A percentile compares a stretch with the other conserved stretches of the same genome.
These are phyloP conservation scores for Sphecodes monilicornis DNA, from an alignment of 2,888 invertebrate species.

Conservation along the genomic window DNA sequence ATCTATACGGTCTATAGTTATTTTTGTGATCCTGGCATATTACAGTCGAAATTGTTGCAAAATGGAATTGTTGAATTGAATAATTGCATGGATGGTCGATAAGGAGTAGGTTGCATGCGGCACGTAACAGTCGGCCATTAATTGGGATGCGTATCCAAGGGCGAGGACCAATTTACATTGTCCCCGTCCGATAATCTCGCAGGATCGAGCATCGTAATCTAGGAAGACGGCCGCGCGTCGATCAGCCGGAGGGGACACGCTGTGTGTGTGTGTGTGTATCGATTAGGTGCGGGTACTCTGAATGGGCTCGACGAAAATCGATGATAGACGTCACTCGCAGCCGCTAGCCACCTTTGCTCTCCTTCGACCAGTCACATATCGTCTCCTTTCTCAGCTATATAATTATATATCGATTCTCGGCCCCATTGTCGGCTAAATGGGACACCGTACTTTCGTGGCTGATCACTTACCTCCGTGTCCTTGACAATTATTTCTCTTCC, in stretches of 20 bases:
- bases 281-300: slow-evolving; percentile 58
- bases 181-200: slow-evolving; percentile 59
- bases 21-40: too few species aligned
- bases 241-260: slow-evolving; percentile 34
- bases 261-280: slow-evolving; percentile 48
- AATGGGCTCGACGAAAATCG: slow-evolving; percentile 43
- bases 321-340: slow-evolving; percentile 47
- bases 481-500: too few species aligned
- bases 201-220: slow-evolving; percentile 53
- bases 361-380: neutral
- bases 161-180: slow-evolving; percentile 59
- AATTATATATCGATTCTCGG: slow-evolving; percentile 23
- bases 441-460: neutral
- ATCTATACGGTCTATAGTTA: too few species aligned
- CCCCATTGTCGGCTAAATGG: slow-evolving; percentile 14
- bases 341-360: slow-evolving; percentile 9
- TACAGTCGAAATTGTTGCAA: too few species aligned
- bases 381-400: neutral
- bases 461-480: too few species aligned
- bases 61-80: slow-evolving; percentile 18
- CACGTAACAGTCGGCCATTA: slow-evolving; percentile 48
- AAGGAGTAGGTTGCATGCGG: slow-evolving; percentile 1
- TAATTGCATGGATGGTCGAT: slow-evolving; percentile 37
- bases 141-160: slow-evolving; percentile 48
- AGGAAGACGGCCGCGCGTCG: slow-evolving; percentile 45